Evolutionary conservation across 2,888 invertebrate genomes (phyloP).

Genomic region (Brenthis ino): DNA sequence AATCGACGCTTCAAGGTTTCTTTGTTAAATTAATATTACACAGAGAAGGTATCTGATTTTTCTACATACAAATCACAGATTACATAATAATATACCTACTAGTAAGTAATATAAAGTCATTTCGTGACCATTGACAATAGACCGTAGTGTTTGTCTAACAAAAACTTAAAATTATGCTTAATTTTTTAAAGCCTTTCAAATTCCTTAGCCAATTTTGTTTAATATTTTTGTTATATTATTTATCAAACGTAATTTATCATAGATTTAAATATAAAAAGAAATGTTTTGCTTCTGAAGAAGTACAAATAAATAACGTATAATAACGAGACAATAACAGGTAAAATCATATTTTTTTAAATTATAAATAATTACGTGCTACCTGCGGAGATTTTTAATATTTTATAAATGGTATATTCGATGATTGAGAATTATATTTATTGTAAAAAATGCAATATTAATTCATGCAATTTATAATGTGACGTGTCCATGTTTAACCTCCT

Average conservation of each 20-base stretch:
- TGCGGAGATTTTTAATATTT: slow-evolving; percentile 24
- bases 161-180: too few species aligned
- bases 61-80: too few species aligned
- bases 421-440: slow-evolving; percentile 28
- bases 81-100: too few species aligned
- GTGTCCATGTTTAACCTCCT: slow-evolving; percentile 51
- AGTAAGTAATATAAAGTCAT: neutral
- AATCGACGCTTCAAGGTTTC: too few species aligned
- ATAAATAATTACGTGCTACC: slow-evolving; percentile 36
- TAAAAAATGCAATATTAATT: slow-evolving; percentile 37
- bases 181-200: too few species aligned
- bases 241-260: slow-evolving; percentile 10
- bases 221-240: neutral
- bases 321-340: slow-evolving; percentile 15
- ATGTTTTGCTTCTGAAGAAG: slow-evolving; percentile 28
- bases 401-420: slow-evolving; percentile 25
- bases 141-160: neutral
- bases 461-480: slow-evolving; percentile 37
- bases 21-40: too few species aligned
- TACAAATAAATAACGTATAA: neutral
- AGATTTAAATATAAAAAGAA: slow-evolving; percentile 1
- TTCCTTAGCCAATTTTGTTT: neutral
- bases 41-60: too few species aligned
- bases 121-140: neutral
- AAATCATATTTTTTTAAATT: slow-evolving; percentile 20